These are phyloP conservation scores for Pissodes strobi DNA, from an alignment of 1,140 invertebrate genomes.

Conservation along the genomic window DNA sequence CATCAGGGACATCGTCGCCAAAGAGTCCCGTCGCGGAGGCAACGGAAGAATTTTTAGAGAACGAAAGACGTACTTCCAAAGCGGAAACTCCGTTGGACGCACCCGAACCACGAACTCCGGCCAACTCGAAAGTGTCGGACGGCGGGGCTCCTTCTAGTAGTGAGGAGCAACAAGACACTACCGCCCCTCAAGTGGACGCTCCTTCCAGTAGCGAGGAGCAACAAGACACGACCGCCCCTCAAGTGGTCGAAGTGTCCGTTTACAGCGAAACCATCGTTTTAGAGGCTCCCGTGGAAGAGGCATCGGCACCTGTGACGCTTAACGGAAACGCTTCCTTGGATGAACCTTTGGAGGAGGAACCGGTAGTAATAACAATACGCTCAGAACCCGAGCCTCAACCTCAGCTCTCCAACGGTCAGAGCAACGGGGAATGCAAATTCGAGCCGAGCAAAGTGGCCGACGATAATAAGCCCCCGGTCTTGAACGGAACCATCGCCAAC, in stretches of 20 bases:
- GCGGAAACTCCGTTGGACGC: neutral
- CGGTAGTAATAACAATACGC: neutral
- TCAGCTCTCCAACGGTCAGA: neutral
- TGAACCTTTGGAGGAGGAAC: neutral
- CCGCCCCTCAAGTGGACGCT: no score
- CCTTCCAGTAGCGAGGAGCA: no score
- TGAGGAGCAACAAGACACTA: neutral
- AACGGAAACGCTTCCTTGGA: neutral
- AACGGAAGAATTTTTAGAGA: slow-evolving; percentile 12
- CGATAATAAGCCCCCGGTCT: no score
- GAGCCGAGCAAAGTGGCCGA: no score
- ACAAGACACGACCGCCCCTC: neutral
- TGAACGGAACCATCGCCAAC: slow-evolving; percentile 23
- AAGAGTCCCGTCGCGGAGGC: neutral
- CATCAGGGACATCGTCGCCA: neutral
- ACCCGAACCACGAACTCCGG: neutral
- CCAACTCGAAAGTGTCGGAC: neutral
- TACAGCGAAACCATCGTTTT: neutral
- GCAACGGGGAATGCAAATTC: slow-evolving; percentile 10
- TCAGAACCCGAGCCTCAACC: neutral
- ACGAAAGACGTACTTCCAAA: neutral
- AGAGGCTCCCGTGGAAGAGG: neutral
- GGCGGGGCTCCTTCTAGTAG: no score
- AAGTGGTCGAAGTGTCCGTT: slow-evolving; percentile 15
- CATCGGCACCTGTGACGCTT: neutral